A percentile compares a stretch with the other conserved stretches of the same genome.
These are phyloP conservation scores for Aethina tumida DNA, from an alignment of 1,140 invertebrate species.

Conservation along the genomic window DNA sequence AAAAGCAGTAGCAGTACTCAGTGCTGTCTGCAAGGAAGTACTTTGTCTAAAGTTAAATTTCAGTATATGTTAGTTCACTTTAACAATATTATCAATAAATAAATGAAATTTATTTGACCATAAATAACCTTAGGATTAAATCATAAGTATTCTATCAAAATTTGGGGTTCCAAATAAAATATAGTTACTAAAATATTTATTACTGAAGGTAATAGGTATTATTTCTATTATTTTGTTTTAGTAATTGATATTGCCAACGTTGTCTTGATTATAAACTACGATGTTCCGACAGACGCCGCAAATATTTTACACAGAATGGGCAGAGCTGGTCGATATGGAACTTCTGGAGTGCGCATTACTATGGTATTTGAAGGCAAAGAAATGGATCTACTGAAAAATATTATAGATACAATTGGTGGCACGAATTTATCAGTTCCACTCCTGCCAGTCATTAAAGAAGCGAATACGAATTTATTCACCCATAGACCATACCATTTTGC, in stretches of 20 bases:
- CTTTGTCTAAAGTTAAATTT: no score
- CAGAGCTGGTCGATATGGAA: conserved; percentile 83
- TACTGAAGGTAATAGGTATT: no score
- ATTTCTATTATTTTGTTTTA: no score
- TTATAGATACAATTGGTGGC: conserved; percentile 42
- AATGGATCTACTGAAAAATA: conserved; percentile 42
- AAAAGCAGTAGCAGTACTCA: no score
- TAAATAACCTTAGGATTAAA: no score
- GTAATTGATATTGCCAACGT: conserved; percentile 90
- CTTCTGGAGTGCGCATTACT: conserved; percentile 61
- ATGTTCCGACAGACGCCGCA: conserved; percentile 68
- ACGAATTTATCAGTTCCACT: conserved; percentile 40
- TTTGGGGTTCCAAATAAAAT: no score
- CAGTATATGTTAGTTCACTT: no score
- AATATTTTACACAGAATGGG: conserved; percentile 96
- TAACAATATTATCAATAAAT: no score
- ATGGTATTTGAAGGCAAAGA: conserved; percentile 51
- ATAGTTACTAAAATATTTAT: no score
- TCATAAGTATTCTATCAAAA: no score
- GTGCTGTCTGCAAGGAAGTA: no score
- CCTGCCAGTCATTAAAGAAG: conserved; percentile 33
- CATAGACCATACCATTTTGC: conserved; percentile 29
- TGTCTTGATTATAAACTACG: conserved; percentile 89
- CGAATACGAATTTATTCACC: conserved; percentile 36
- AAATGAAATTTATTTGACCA: no score